Evolutionary conservation across 2,113 vertebrate species (phyloP).

Genomic region (Callipepla squamata): DNA sequence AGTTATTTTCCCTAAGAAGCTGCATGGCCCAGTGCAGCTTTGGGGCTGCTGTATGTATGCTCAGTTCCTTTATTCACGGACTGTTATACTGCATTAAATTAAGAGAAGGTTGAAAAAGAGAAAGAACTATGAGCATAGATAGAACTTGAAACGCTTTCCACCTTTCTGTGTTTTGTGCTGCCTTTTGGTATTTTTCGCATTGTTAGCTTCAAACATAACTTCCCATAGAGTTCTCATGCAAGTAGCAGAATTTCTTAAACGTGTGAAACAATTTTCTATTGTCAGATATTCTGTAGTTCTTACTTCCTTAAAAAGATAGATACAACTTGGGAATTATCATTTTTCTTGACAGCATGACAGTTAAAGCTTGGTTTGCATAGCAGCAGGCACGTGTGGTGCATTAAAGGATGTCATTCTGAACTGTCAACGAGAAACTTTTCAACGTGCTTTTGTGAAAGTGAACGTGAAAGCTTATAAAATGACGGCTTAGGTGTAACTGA

Average conservation of each 20-base stretch:
- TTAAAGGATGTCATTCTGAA: conserved; percentile 12
- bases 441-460: not conserved
- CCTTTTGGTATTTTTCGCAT: not conserved
- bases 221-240: not conserved
- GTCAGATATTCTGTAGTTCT: not conserved
- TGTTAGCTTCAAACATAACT: not conserved
- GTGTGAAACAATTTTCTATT: not conserved
- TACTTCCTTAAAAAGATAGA: not conserved
- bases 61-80: not conserved
- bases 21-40: not conserved
- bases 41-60: not conserved
- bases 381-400: not conserved
- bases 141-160: not conserved
- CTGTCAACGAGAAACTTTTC: conserved; percentile 27
- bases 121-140: not conserved
- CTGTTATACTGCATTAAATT: not conserved
- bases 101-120: not conserved
- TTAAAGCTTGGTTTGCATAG: conserved; percentile 11
- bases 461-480: not conserved
- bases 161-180: not conserved
- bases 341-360: conserved; percentile 39
- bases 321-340: not conserved
- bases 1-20: not conserved
- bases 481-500: not conserved
- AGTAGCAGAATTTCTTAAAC: conserved; percentile 8